Conservation (phyloP, 2,113 vertebrate species). For the Lanius ludovicianus region DNA sequence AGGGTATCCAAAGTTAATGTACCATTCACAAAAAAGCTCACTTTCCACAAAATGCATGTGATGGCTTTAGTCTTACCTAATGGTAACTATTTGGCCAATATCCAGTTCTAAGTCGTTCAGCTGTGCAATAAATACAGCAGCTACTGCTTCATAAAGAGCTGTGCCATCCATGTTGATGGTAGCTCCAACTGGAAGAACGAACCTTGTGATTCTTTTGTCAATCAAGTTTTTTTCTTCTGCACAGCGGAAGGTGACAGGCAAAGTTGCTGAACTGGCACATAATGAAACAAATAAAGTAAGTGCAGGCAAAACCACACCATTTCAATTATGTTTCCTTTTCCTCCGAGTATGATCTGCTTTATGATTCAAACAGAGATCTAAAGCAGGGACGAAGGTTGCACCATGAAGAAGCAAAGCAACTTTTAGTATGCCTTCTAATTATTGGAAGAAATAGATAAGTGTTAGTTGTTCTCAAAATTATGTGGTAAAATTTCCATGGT, state of each 20-base stretch:
- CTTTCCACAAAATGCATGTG: not conserved
- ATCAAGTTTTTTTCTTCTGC: constrained; percentile 92
- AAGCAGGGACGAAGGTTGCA: not conserved
- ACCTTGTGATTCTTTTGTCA: constrained; percentile 95
- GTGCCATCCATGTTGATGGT: constrained; percentile 99
- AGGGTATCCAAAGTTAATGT: not conserved
- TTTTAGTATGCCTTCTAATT: not conserved
- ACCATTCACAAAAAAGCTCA: not conserved
- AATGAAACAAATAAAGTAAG: constrained; percentile 26
- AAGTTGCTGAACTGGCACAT: constrained; percentile 87
- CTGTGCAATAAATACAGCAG: constrained; percentile 95
- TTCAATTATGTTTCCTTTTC: not conserved
- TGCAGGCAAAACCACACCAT: not conserved
- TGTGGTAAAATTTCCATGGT: not conserved
- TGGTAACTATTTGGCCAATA: constrained; percentile 91
- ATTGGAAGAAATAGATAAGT: not conserved
- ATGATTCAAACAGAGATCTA: not conserved
- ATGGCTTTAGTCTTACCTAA: constrained; percentile 80
- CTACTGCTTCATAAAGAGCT: constrained; percentile 95
- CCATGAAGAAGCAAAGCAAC: not conserved
- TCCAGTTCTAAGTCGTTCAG: constrained; percentile 86
- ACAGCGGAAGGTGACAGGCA: constrained; percentile 97
- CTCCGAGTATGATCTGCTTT: not conserved
- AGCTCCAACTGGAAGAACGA: constrained; percentile 93
- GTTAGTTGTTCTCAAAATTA: not conserved